phyloP scores from a whole-genome alignment of 2,888 invertebrate genomes.

The Beris morrisii region DNA sequence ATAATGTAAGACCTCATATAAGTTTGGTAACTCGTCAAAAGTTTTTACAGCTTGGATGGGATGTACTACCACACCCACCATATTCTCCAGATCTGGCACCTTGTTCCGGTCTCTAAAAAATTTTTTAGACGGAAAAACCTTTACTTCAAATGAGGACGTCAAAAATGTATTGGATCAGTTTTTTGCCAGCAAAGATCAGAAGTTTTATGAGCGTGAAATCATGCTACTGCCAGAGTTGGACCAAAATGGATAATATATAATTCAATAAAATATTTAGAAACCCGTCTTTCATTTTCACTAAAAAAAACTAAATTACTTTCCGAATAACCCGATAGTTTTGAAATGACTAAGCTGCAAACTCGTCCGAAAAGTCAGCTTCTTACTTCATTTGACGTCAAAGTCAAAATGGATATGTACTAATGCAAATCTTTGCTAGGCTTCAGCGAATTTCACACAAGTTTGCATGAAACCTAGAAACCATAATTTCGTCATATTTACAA shows the following conservation, averaged over 20 bases:
- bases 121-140: slow-evolving; percentile 30
- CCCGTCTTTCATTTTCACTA: slow-evolving; percentile 40
- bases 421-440: too few species aligned
- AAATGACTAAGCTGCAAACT: too few species aligned
- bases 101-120: slow-evolving; percentile 41
- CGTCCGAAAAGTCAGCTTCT: too few species aligned
- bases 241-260: slow-evolving; percentile 41
- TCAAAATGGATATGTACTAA: too few species aligned
- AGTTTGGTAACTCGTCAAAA: slow-evolving; percentile 40
- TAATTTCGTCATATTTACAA: too few species aligned
- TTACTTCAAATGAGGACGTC: slow-evolving; percentile 13
- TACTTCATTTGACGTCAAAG: too few species aligned
- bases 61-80: slow-evolving; percentile 42
- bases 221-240: slow-evolving; percentile 39
- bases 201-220: slow-evolving; percentile 38
- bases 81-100: slow-evolving; percentile 42
- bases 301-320: slow-evolving; percentile 24
- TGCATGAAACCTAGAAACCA: too few species aligned
- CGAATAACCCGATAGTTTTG: too few species aligned
- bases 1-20: slow-evolving; percentile 33
- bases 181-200: slow-evolving; percentile 20
- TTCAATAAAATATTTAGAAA: slow-evolving; percentile 40
- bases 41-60: slow-evolving; percentile 42
- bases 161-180: slow-evolving; percentile 15
- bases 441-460: too few species aligned